Base-by-base conservation (phyloP, 2,888 invertebrate genomes). In the Belgica antarctica region DNA sequence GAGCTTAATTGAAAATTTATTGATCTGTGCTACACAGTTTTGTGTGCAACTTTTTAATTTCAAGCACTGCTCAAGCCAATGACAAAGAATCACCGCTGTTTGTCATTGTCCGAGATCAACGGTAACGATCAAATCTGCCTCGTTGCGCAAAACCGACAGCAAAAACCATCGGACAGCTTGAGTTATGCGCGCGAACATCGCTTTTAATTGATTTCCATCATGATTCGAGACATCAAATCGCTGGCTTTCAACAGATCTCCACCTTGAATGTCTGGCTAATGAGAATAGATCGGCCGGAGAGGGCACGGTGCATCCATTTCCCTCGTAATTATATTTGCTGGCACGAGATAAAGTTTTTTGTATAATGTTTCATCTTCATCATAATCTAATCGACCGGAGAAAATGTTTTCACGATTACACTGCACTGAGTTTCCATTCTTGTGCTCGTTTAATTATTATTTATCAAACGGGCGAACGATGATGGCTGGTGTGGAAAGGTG, bases 1-100 rank as follows among this genome's bases (percentile, higher is more conserved):
- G 28, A 7, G n/a, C 22, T 41, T 46, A 65, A 65, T 65, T 65
- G 63, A 46, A 41, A 41, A 24, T 65, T 65, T 65, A 65, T 65
- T 31, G 17, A 34, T 22, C 24, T 22, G 7, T n/a, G n/a, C n/a
- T n/a, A n/a, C n/a, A n/a, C n/a, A n/a, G n/a, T n/a, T n/a, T n/a
- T n/a, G n/a, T n/a, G n/a, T n/a, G n/a, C n/a, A n/a, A n/a, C n/a
- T n/a, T n/a, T n/a, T n/a, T n/a, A 27, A 59, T 65, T 34, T 41
- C 46, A 65, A 65, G 24, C 41, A 12, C 27, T 59, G 17, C 8
- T 17, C 22, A 17, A n/a, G 17, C 52, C 5, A 52, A 8, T 52
- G 52, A 52, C 52, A 52, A 52, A 52, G 52, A 22, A 52, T 17
- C 52, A 5, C 17, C 19, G 5, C 52, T 52, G 52, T 22, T 52